phyloP scores from a whole-genome alignment of 2,888 invertebrate species.

The Athrips mouffetella region DNA sequence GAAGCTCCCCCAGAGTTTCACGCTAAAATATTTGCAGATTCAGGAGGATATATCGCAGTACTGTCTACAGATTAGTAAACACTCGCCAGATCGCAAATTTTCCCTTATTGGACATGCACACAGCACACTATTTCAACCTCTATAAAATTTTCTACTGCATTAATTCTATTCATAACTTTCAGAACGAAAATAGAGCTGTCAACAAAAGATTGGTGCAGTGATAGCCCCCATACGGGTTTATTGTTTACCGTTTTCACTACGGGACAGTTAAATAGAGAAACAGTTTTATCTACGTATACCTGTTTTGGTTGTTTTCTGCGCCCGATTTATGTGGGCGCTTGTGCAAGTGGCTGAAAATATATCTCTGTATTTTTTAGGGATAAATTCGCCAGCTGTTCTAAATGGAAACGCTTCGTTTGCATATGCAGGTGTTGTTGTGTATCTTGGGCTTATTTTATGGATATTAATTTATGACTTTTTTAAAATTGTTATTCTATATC shows the following conservation, averaged over 20 bases:
- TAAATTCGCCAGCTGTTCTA: neutral
- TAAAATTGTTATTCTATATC: too few species aligned
- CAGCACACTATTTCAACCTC: too few species aligned
- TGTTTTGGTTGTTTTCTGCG: constrained; percentile 2
- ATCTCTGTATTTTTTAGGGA: neutral
- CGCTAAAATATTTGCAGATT: too few species aligned
- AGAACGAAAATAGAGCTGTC: neutral
- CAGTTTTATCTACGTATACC: constrained; percentile 1
- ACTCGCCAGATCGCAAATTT: too few species aligned
- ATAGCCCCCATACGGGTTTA: constrained; percentile 3
- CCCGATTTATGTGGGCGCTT: constrained; percentile 2
- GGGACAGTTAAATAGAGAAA: constrained; percentile 2
- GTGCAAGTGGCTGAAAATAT: constrained; percentile 5
- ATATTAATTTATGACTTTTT: too few species aligned
- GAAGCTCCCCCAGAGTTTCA: too few species aligned
- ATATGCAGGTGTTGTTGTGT: neutral
- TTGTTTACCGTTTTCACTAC: constrained; percentile 7
- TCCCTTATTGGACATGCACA: too few species aligned
- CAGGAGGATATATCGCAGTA: too few species aligned
- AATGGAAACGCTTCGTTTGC: neutral
- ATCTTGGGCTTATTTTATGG: neutral
- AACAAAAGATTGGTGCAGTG: neutral
- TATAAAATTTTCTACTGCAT: too few species aligned
- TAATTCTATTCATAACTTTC: too few species aligned
- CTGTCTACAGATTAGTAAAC: too few species aligned